Evolutionary conservation across 2,888 invertebrate genomes (phyloP).

Genomic region (Monopis laevigella): DNA sequence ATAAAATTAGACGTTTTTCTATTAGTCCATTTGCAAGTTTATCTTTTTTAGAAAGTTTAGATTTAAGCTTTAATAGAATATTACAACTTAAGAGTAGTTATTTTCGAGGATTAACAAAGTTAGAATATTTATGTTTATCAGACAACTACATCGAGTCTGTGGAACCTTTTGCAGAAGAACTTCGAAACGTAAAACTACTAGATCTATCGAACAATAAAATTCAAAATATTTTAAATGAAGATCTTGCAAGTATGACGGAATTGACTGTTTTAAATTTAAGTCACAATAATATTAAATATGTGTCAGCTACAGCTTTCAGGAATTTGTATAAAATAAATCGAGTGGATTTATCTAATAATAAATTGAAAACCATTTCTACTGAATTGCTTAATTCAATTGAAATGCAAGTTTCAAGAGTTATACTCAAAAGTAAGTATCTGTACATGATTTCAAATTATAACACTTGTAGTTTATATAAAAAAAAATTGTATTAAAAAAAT

Average conservation of each 20-base stretch:
- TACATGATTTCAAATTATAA: background rate
- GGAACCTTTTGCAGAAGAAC: conserved; percentile 81
- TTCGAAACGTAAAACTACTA: conserved; percentile 79
- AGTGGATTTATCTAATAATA: conserved; percentile 84
- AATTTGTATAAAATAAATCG: conserved; percentile 79
- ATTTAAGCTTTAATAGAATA: conserved; percentile 83
- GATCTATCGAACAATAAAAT: conserved; percentile 88
- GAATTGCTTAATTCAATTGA: conserved; percentile 83
- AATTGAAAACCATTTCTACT: conserved; percentile 80
- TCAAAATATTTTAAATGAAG: conserved; percentile 78
- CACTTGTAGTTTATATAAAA: too few relatives aligned
- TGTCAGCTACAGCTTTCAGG: conserved; percentile 82
- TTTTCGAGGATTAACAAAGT: conserved; percentile 77
- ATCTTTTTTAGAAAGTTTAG: conserved; percentile 78
- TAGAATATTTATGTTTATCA: conserved; percentile 83
- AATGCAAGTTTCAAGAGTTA: conserved; percentile 81
- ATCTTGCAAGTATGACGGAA: conserved; percentile 80
- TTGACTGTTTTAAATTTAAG: conserved; percentile 82
- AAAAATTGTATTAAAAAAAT: too few relatives aligned
- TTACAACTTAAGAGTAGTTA: conserved; percentile 85
- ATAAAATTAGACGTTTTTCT: conserved; percentile 80
- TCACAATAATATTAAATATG: conserved; percentile 83
- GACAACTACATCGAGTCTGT: conserved; percentile 84
- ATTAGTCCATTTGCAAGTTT: conserved; percentile 85
- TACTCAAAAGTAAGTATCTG: conserved; percentile 76